Percentiles rank a stretch among this genome's conserved stretches.
Evolutionary conservation across 2,888 invertebrate genomes (phyloP).

Genomic region (Drosophila picticornis): DNA sequence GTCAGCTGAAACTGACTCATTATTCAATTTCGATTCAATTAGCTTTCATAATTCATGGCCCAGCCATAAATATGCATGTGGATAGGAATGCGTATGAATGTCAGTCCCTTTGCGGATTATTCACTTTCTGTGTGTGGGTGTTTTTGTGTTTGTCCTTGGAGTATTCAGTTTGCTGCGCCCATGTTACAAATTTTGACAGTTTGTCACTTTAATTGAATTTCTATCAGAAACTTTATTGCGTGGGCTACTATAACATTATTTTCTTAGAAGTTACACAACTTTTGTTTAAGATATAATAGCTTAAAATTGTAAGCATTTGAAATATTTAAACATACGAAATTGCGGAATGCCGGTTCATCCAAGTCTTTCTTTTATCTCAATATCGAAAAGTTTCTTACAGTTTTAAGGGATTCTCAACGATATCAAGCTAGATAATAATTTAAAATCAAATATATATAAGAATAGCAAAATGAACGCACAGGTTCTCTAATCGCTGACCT

Average conservation of each 20-base stretch:
- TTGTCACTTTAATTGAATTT: conserved; percentile 79
- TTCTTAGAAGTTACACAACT: conserved; percentile 14
- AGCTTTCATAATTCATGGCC: conserved; percentile 73
- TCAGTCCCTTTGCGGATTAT: conserved; percentile 22
- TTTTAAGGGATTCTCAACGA: not conserved
- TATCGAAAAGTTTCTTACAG: not conserved
- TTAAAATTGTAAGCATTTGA: not conserved
- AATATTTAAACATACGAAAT: not conserved
- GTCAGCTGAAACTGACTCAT: conserved; percentile 63
- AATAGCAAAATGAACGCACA: not conserved
- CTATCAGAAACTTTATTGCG: conserved; percentile 43
- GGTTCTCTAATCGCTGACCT: not conserved
- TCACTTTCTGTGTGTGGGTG: conserved; percentile 1
- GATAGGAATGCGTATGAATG: conserved; percentile 30
- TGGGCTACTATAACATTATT: not conserved
- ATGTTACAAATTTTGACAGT: conserved; percentile 76
- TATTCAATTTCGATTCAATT: conserved; percentile 81
- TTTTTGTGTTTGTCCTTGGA: conserved; percentile 49
- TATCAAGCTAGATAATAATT: not conserved
- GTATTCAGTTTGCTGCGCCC: conserved; percentile 55
- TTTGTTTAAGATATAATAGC: conserved; percentile 22
- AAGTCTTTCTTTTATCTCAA: not conserved
- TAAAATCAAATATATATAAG: not conserved
- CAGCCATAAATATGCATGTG: conserved; percentile 63
- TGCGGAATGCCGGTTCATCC: not conserved